Base-by-base conservation (phyloP, 2,888 invertebrate genomes). In the Chromoteleia sp. region DNA sequence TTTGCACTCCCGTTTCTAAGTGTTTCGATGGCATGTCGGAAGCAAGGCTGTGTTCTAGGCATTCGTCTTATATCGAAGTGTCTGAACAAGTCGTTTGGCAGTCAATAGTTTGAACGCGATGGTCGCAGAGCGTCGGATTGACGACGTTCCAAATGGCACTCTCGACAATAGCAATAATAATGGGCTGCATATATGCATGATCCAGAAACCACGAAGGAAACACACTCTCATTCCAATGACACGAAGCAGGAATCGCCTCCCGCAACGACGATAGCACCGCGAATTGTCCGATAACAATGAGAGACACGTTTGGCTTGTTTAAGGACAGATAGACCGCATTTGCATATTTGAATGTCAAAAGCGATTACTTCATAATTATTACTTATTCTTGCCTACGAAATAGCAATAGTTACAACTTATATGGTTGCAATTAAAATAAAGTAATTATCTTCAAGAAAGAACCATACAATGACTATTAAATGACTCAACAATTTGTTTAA, bases 161-260 rank as follows among this genome's bases (percentile, higher is more conserved):
- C 54, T 25, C 45, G 54, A 65, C 52, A 79, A 73, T 74, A 45
- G 63, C 43, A 58, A 29, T 50, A 75, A 63, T 80, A 75, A 75
- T 59, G 33, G 59, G 25, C 52, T 58, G 70, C 70, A 80, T 74
- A 80, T 80, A 74, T 80, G 79, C 63, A 75, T 70, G 80, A 75
- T 70, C 17, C 36, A 41, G 73, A 59, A 70, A 58, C 63, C 65
- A 33, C 50, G 56, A 56, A 70, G 63, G 80, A 80, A 59, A 61
- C 43, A 70, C 63, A 63, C 63, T 58, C 75, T 50, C 59, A 30
- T 58, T 58, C 56, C 59, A 29, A 21, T 14, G 6, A 54, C 58
- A 50, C 48, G 63, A 52, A 25, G 48, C 33, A 19, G 39, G 21
- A 59, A 50, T 76, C 59, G 36, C 54, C 45, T 61, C 3, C 48